Base-by-base conservation (phyloP, 2,888 invertebrate genomes). In the Proisotoma minuta region DNA sequence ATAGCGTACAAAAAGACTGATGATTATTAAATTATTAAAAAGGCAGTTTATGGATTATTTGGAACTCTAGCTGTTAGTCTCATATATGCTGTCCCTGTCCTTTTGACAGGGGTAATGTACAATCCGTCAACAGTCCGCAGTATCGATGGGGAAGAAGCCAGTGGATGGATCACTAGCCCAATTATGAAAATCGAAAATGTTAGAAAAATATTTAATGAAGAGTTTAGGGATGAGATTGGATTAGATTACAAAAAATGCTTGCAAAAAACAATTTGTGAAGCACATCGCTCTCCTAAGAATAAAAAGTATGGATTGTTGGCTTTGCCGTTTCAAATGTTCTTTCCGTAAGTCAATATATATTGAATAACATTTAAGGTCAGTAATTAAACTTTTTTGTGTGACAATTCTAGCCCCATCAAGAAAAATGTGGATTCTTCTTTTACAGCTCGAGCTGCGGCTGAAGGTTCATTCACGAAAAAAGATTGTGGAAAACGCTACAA, bases 361-460 rank as follows among this genome's bases (percentile, higher is more conserved):
- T 53, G n/a, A 5, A 22, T 20, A 52, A n/a, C n/a, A 48, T n/a
- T 20, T 48, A 48, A 48, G n/a, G n/a, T n/a, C 18, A 20, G 8
- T 48, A 48, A 48, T 48, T 23, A 24, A 27, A 28, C 24, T 15
- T 12, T n/a, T n/a, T n/a, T n/a, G n/a, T n/a, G n/a, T n/a, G n/a
- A n/a, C n/a, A n/a, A 12, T 54, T 47, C 1, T 34, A 64, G 64
- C 28, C 60, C 64, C 20, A n/a, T 52, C 5, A 20, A 57, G 1
- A 29, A 53, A 12, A 56, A 53, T 8, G 27, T 12, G 2, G 50
- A 59, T 23, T 34, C 34, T 34, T 34, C 15, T 15, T 10, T 34
- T 62, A 12, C 23, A 68, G 69, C n/a, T 68, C 72, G 23, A 68
- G 68, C 68, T n/a, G 68, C 68, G 0, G 53, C 59, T 15, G 57